These are phyloP conservation scores for Nomada ferruginata DNA, from an alignment of 2,888 invertebrate species.

Conservation along the genomic window DNA sequence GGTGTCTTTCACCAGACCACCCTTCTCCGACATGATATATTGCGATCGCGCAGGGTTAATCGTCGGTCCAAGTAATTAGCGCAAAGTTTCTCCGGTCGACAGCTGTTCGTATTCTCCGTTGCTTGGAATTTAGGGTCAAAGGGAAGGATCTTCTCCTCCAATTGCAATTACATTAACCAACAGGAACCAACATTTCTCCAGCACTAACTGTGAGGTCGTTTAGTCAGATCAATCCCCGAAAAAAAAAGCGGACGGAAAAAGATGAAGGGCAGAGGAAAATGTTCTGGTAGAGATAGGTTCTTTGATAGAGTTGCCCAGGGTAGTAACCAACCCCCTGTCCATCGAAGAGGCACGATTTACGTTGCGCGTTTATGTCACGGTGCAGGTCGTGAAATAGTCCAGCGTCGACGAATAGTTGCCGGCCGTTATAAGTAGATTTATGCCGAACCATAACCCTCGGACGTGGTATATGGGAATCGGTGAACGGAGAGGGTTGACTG, in stretches of 20 bases:
- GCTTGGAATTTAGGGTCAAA: conserved; percentile 20
- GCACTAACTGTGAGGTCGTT: background rate
- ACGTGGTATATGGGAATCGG: conserved; percentile 60
- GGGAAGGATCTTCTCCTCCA: background rate
- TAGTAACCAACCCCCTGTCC: conserved; percentile 26
- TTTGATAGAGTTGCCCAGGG: conserved; percentile 8
- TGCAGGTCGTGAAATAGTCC: conserved; percentile 42
- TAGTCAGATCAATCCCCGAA: conserved; percentile 5
- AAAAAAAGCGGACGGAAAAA: background rate
- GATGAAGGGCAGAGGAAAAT: background rate
- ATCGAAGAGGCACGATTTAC: conserved; percentile 53
- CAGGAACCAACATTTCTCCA: no score
- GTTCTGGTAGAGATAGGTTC: conserved; percentile 17
- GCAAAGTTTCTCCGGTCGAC: conserved; percentile 46
- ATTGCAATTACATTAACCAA: conserved; percentile 17
- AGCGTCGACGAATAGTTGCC: conserved; percentile 51
- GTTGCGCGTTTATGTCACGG: conserved; percentile 49
- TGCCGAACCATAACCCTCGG: conserved; percentile 71
- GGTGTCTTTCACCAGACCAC: conserved; percentile 42
- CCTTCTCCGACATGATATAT: conserved; percentile 43
- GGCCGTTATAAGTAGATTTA: conserved; percentile 71
- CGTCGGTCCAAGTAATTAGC: conserved; percentile 52
- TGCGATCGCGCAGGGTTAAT: conserved; percentile 50
- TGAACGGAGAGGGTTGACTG: background rate
- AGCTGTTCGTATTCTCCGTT: conserved; percentile 41